phyloP scores from a whole-genome alignment of 2,113 vertebrate genomes.

The Chaetodon auriga region DNA sequence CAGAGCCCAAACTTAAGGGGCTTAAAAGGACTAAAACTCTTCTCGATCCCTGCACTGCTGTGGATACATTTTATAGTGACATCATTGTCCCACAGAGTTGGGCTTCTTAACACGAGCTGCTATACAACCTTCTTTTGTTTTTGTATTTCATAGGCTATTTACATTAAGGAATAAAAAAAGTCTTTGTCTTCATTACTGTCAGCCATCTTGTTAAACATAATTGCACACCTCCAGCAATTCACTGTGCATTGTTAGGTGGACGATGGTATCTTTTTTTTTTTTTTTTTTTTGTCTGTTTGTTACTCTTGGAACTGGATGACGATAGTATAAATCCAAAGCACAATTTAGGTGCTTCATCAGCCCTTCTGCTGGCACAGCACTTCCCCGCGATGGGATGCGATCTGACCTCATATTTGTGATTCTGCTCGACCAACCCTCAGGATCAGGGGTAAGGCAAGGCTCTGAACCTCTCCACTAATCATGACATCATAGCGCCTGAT shows the following conservation, averaged over 20 bases:
- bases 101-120: conserved; percentile 71
- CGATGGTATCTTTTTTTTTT: conserved; percentile 43
- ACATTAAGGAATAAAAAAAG: conserved; percentile 79
- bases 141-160: conserved; percentile 75
- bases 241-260: conserved; percentile 48
- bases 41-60: conserved; percentile 76
- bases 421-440: conserved; percentile 50
- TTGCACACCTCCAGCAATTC: conserved; percentile 51
- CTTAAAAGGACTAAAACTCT: conserved; percentile 73
- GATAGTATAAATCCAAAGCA: conserved; percentile 63
- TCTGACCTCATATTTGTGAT: conserved; percentile 42
- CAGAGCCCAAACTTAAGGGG: conserved; percentile 68
- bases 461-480: conserved; percentile 82
- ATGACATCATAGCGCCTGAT: conserved; percentile 86
- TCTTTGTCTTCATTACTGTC: conserved; percentile 63
- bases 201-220: conserved; percentile 59
- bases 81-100: conserved; percentile 83
- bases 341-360: conserved; percentile 57
- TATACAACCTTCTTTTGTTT: conserved; percentile 75
- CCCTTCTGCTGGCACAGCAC: conserved; percentile 57
- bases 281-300: conserved; percentile 43
- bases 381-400: conserved; percentile 11
- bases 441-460: conserved; percentile 76
- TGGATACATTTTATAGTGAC: conserved; percentile 83
- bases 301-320: conserved; percentile 54